Evolutionary conservation across 2,797 vertebrate species (phyloP).

Genomic region (Monodelphis domestica): DNA sequence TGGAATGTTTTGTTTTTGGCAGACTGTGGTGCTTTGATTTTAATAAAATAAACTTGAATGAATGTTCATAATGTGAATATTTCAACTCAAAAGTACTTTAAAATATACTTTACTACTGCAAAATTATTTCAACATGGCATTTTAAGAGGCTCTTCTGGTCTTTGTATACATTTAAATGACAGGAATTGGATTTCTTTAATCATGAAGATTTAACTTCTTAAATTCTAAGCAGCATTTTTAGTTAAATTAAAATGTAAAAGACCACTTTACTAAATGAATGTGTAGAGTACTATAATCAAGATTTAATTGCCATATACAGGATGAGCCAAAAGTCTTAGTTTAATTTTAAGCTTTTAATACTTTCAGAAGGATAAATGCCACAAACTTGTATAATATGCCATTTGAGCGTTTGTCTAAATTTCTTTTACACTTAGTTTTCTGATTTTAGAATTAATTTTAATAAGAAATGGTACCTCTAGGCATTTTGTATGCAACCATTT

Average conservation of each 20-base stretch:
- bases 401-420: not conserved
- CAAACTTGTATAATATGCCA: not conserved
- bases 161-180: not conserved
- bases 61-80: slow-evolving; percentile 61
- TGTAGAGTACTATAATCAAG: not conserved
- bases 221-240: not conserved
- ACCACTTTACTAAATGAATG: not conserved
- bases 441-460: not conserved
- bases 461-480: not conserved
- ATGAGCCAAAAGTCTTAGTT: not conserved
- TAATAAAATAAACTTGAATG: slow-evolving; percentile 69
- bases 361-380: not conserved
- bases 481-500: not conserved
- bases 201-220: not conserved
- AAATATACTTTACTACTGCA: slow-evolving; percentile 12
- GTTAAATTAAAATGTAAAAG: not conserved
- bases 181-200: not conserved
- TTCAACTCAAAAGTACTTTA: slow-evolving; percentile 49
- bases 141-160: not conserved
- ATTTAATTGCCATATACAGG: not conserved
- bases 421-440: not conserved
- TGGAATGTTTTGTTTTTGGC: slow-evolving; percentile 1
- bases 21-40: slow-evolving; percentile 66
- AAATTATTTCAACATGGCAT: slow-evolving; percentile 3
- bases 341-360: not conserved